Base-by-base conservation (phyloP, 2,888 invertebrate genomes). In the Allygus modestus region DNA sequence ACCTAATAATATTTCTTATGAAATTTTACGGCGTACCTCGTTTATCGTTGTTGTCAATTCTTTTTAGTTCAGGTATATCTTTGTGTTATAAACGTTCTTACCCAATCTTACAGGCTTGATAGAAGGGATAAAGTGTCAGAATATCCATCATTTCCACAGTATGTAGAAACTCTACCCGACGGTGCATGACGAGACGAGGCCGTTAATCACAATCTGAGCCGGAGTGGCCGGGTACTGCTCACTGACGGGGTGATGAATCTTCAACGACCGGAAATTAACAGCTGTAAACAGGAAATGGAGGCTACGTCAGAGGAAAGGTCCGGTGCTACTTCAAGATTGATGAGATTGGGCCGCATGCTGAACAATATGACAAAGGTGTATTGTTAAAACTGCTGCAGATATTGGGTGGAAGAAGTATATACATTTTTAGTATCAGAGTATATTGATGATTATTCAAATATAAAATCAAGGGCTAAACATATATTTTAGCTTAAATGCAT, bases 251-350 rank as follows among this genome's bases (percentile, higher is more conserved):
- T 65, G 65, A 65, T 65, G 65, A 65, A 65, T 65, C 65, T 65
- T 65, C 65, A 65, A 65, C 65, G 12, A 65, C 65, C 65, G 65
- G 65, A 65, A 65, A 65, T 65, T 65, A 65, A 65, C 65, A 65
- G 65, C 65, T 65, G 65, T 65, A 65, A 65, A 65, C 65, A 65
- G 65, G 65, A 65, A 65, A 65, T 65, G 28, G 65, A 65, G 54
- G 23, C 54, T 54, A 54, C 54, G 54, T 54, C 54, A 54, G 54
- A 54, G 65, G 65, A 65, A 65, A 65, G 65, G 65, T 28, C 65
- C 65, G 31, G 26, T 28, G 28, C 65, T 65, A 65, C 65, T 65
- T 65, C 4, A 65, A 65, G 65, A 65, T 65, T 65, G 65, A 65
- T 65, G 65, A 20, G 65, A 31, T 65, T 20, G 11, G 12, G 26